These are phyloP conservation scores for Lineus longissimus DNA, from an alignment of 1,140 invertebrate species.

Conservation along the genomic window DNA sequence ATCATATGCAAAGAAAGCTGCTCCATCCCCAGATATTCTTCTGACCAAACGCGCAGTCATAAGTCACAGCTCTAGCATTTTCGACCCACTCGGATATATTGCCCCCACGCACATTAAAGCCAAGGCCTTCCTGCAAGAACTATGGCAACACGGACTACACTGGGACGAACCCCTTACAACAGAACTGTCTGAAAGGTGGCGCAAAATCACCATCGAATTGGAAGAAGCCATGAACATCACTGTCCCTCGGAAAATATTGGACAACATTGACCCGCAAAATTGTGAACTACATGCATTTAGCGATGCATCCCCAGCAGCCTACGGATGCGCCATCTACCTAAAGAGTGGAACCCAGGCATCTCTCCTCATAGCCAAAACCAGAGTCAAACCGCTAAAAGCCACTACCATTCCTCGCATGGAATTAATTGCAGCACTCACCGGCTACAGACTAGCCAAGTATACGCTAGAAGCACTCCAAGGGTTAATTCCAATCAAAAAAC, in stretches of 20 bases:
- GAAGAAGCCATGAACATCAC: not conserved
- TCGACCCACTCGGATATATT: not conserved
- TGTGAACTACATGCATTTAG: conserved; percentile 3
- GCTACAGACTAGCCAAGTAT: not conserved
- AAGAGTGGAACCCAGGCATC: not conserved
- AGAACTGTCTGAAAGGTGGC: not conserved
- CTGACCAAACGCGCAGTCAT: not conserved
- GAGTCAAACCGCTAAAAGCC: not conserved
- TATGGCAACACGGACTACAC: not conserved
- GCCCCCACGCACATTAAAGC: not conserved
- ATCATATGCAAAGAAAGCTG: not conserved
- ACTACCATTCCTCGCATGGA: not conserved
- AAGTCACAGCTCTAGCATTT: not conserved
- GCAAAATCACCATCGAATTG: not conserved
- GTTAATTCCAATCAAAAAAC: not conserved
- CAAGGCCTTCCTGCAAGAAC: not conserved
- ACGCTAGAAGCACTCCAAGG: not conserved
- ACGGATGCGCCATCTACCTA: not conserved
- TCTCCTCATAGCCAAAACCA: not conserved
- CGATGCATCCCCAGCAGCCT: not conserved
- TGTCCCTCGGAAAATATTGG: not conserved
- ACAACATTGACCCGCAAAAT: not conserved
- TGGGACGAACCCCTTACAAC: not conserved
- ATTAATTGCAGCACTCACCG: not conserved
- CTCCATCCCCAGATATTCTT: not conserved